Conservation (phyloP, 2,113 vertebrate species). For the Datnioides undecimradiatus region DNA sequence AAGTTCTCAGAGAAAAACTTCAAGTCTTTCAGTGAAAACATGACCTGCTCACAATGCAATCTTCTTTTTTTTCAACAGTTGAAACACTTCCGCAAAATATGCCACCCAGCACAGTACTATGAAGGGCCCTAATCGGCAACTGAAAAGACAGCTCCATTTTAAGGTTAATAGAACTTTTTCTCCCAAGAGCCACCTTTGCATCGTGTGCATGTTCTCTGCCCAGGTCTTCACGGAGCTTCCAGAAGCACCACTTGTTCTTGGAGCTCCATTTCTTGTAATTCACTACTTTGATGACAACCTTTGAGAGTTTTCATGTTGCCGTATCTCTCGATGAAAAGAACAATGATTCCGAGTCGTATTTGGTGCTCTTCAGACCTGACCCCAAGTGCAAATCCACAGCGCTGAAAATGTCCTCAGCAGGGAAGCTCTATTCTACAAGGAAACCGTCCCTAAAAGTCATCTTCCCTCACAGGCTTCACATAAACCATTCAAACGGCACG, state of each 20-base stretch:
- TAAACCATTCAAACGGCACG: not conserved
- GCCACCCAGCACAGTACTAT: no score
- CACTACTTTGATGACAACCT: not conserved
- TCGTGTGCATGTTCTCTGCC: no score
- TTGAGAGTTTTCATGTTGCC: no score
- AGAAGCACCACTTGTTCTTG: not conserved
- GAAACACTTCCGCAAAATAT: no score
- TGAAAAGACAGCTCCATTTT: not conserved
- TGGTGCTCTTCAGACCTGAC: not conserved
- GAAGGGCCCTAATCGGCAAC: no score
- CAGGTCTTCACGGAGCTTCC: not conserved
- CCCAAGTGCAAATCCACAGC: not conserved
- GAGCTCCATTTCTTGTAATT: not conserved
- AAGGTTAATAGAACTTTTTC: no score
- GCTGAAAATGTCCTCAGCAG: not conserved
- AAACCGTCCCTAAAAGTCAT: not conserved
- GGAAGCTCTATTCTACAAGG: not conserved
- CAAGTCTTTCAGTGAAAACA: not conserved
- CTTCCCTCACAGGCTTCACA: not conserved
- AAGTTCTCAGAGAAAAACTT: no score
- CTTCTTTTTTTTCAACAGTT: no score
- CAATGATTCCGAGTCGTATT: not conserved
- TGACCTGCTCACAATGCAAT: not conserved
- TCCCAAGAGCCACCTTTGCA: no score
- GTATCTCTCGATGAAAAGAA: not conserved